Evolutionary conservation across 2,113 vertebrate genomes (phyloP).

Genomic region (Excalfactoria chinensis): DNA sequence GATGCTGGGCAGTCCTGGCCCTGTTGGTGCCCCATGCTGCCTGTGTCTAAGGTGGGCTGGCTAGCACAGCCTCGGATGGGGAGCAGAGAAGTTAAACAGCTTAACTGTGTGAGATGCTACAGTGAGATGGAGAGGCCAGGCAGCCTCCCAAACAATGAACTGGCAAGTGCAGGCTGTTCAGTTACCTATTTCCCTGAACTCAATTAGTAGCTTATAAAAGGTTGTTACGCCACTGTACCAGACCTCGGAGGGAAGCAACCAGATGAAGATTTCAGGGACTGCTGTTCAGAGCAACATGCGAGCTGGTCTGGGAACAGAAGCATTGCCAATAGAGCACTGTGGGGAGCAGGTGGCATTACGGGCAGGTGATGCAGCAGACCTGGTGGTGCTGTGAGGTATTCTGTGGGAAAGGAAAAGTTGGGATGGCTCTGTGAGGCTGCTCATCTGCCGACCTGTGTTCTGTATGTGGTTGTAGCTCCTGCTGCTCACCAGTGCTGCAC

Average conservation of each 20-base stretch:
- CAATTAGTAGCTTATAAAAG: slow-evolving; percentile 8
- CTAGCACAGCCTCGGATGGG: neutral
- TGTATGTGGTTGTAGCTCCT: neutral
- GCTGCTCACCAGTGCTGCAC: neutral
- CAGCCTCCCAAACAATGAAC: neutral
- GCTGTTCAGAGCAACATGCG: neutral
- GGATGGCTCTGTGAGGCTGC: neutral
- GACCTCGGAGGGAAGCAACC: neutral
- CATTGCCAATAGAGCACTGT: neutral
- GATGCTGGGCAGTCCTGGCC: neutral
- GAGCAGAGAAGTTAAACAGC: neutral
- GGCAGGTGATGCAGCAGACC: neutral
- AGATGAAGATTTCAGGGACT: neutral
- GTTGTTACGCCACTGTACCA: neutral
- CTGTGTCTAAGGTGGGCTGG: neutral
- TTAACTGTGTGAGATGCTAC: neutral
- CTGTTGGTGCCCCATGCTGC: neutral
- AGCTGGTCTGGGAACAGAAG: accelerated
- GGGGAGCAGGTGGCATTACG: neutral
- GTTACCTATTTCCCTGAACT: neutral
- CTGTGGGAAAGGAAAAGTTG: neutral
- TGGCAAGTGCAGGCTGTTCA: neutral
- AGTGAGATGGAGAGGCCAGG: neutral
- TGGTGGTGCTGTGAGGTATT: neutral
- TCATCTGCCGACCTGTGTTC: neutral